These are phyloP conservation scores for Xiphophorus couchianus DNA, from an alignment of 2,113 vertebrate genomes.

Conservation along the genomic window DNA sequence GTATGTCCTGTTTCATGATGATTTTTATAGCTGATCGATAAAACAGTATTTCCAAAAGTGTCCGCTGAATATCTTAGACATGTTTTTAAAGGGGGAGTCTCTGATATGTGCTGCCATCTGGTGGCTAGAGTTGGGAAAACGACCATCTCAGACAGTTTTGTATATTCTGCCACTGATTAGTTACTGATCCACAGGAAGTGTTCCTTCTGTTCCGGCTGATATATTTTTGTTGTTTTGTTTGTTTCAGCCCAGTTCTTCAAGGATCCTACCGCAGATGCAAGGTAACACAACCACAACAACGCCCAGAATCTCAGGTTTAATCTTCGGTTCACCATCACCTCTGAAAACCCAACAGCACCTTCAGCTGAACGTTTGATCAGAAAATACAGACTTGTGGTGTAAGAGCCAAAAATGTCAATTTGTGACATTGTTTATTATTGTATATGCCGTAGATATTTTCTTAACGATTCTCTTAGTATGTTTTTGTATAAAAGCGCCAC, in stretches of 20 bases:
- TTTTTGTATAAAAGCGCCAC: no score
- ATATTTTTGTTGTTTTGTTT: constrained; percentile 3
- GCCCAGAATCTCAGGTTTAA: not conserved
- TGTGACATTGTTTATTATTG: no score
- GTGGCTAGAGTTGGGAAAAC: not conserved
- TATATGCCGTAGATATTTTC: no score
- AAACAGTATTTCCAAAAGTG: not conserved
- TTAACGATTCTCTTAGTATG: no score
- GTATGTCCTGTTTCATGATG: not conserved
- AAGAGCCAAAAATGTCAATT: no score
- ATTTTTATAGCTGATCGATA: not conserved
- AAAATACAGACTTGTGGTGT: not conserved
- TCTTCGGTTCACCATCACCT: not conserved
- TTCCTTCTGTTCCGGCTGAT: not conserved
- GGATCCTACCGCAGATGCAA: constrained; percentile 84
- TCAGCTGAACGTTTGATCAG: not conserved
- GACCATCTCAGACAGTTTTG: not conserved
- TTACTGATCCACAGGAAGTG: not conserved
- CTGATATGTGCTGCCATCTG: not conserved
- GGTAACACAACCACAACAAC: constrained; percentile 69
- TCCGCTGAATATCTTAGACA: not conserved
- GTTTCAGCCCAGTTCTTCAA: constrained; percentile 79
- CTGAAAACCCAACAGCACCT: not conserved
- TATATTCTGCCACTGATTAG: not conserved
- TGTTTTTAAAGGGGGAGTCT: not conserved